Percentiles rank a stretch among this genome's conserved stretches.
Conservation (phyloP, 2,113 vertebrate genomes). For the Chamaetylas fuelleborni region DNA sequence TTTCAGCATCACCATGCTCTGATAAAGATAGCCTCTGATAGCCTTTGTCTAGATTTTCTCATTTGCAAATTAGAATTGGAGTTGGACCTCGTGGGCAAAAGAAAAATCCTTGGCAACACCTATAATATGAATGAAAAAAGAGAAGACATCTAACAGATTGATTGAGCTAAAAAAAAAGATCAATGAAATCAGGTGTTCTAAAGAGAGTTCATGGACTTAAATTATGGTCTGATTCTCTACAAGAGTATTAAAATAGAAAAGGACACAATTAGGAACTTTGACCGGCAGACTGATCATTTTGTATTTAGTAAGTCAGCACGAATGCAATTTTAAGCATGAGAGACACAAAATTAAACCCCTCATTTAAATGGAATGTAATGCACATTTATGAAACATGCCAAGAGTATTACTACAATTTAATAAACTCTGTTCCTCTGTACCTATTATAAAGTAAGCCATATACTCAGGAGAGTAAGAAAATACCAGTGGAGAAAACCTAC, state of each 20-base stretch:
- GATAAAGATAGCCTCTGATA: too few species aligned
- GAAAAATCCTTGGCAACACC: neutral
- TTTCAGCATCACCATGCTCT: neutral
- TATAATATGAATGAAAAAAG: neutral
- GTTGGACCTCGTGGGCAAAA: neutral
- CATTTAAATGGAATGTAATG: neutral
- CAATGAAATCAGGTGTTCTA: neutral
- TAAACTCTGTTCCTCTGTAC: constrained; percentile 24
- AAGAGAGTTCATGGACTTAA: neutral
- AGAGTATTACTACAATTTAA: constrained; percentile 11
- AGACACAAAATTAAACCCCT: neutral
- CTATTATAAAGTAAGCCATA: constrained; percentile 22
- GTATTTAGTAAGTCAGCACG: neutral
- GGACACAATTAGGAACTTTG: neutral
- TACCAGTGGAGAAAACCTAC: constrained; percentile 15
- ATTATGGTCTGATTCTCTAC: neutral
- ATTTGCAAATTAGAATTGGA: neutral
- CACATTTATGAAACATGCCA: neutral
- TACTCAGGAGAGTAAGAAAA: constrained; percentile 38
- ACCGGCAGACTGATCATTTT: neutral
- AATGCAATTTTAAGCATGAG: neutral
- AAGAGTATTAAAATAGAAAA: neutral
- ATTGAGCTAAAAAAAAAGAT: neutral
- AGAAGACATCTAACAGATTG: neutral
- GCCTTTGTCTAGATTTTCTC: neutral